A percentile compares a stretch with the other conserved stretches of the same genome.
These are phyloP conservation scores for Thecophora atra DNA, from an alignment of 2,888 invertebrate genomes.

Conservation along the genomic window DNA sequence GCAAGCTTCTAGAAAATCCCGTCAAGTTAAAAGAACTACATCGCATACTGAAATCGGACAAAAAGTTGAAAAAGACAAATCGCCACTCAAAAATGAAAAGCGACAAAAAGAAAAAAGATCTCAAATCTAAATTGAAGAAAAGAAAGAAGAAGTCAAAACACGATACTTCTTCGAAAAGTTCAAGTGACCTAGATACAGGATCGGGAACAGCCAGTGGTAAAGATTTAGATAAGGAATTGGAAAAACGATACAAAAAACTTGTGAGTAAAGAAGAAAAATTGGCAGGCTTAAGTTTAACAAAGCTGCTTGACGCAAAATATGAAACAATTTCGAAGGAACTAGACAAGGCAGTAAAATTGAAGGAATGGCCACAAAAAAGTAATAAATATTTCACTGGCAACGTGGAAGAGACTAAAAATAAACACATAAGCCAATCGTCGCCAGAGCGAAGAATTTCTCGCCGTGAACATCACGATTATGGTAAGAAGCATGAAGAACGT, in stretches of 20 bases:
- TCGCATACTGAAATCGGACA: conserved; percentile 75
- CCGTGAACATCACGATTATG: conserved; percentile 10
- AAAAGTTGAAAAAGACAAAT: conserved; percentile 55
- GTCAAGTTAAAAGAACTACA: conserved; percentile 87
- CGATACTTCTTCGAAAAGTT: conserved; percentile 53
- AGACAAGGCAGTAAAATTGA: conserved; percentile 57
- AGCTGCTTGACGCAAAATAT: conserved; percentile 62
- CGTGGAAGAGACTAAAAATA: not conserved
- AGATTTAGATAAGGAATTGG: conserved; percentile 75
- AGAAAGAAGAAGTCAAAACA: conserved; percentile 55
- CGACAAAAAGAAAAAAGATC: conserved; percentile 48
- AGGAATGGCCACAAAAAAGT: conserved; percentile 41
- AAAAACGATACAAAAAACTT: conserved; percentile 76
- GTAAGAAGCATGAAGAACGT: not conserved
- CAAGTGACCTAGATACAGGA: conserved; percentile 37
- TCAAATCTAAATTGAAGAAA: conserved; percentile 50
- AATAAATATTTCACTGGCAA: conserved; percentile 22
- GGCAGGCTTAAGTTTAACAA: conserved; percentile 58
- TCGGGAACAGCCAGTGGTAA: conserved; percentile 54
- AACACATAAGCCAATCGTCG: not conserved
- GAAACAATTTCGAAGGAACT: conserved; percentile 63
- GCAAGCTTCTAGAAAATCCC: conserved; percentile 89
- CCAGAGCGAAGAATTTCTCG: conserved; percentile 31
- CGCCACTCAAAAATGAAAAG: conserved; percentile 46
- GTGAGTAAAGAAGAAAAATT: conserved; percentile 50